Conservation (phyloP, 23 tunicate species). For the Aplidium turbinatum region DNA sequence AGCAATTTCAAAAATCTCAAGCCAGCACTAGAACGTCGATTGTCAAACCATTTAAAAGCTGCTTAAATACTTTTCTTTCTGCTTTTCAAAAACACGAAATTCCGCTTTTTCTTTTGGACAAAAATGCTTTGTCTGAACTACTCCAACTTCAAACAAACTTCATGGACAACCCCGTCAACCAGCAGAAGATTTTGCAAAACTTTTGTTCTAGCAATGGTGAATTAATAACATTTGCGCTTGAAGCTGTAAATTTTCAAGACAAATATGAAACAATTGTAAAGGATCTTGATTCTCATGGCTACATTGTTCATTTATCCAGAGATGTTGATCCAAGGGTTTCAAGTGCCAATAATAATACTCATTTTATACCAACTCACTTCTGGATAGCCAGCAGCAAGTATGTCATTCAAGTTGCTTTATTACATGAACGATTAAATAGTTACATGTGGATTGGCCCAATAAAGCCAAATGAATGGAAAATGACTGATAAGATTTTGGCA, state of each 20-base stretch:
- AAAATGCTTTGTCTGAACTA: constrained; percentile 41
- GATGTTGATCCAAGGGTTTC: constrained; percentile 42
- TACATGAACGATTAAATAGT: constrained; percentile 43
- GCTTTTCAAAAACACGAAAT: constrained; percentile 26
- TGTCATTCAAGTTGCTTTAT: constrained; percentile 53
- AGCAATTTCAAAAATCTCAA: too few species aligned
- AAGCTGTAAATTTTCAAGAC: constrained; percentile 39
- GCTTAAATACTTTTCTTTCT: too few species aligned
- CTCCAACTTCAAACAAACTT: constrained; percentile 36
- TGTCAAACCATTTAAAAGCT: too few species aligned
- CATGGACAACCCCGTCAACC: constrained; percentile 44
- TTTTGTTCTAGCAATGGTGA: constrained; percentile 57
- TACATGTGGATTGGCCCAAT: constrained; percentile 64
- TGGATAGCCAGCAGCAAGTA: constrained; percentile 63
- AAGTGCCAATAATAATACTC: not conserved
- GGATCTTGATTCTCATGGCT: constrained; percentile 31
- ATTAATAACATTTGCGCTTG: constrained; percentile 50
- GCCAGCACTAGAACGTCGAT: too few species aligned
- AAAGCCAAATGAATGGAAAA: constrained; percentile 50
- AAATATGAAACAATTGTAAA: constrained; percentile 20
- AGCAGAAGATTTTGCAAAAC: constrained; percentile 53
- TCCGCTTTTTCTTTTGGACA: constrained; percentile 45
- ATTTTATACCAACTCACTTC: constrained; percentile 44
- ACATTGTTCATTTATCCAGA: constrained; percentile 35
- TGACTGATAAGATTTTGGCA: constrained; percentile 30